Conservation (phyloP, 2,797 vertebrate genomes). For the Sebastolobus altivelis region DNA sequence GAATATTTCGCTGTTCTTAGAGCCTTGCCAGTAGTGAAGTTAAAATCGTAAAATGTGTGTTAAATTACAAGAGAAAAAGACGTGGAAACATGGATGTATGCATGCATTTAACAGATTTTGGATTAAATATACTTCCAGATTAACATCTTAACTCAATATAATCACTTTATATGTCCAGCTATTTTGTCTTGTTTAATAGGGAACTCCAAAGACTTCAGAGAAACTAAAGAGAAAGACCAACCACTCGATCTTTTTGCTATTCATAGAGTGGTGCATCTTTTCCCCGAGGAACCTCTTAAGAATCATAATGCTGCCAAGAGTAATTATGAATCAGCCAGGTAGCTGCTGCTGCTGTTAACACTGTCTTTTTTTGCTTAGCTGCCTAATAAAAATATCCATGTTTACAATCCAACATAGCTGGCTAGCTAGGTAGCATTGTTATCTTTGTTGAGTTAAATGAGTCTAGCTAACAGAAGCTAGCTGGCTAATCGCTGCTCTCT, state of each 20-base stretch:
- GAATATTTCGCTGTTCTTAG: background rate
- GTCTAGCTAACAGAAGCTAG: background rate
- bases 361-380: background rate
- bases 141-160: background rate
- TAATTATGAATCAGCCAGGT: slow-evolving; percentile 27
- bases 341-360: slow-evolving; percentile 24
- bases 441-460: background rate
- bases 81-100: background rate
- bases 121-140: slow-evolving; percentile 3
- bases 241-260: slow-evolving; percentile 7
- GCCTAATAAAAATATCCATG: background rate
- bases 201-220: slow-evolving; percentile 8
- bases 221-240: slow-evolving; percentile 11
- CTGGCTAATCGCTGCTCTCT: background rate
- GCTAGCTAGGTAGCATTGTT: background rate
- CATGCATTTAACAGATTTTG: background rate
- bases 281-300: slow-evolving; percentile 14
- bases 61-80: slow-evolving; percentile 5
- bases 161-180: background rate
- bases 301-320: slow-evolving; percentile 32
- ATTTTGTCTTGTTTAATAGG: slow-evolving; percentile 18
- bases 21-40: background rate
- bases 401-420: background rate
- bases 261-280: slow-evolving; percentile 1
- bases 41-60: background rate